Evolutionary conservation across 2,797 vertebrate genomes (phyloP), one percentile per base, ranked within the genome.

Genomic region (Lateolabrax maculatus): DNA sequence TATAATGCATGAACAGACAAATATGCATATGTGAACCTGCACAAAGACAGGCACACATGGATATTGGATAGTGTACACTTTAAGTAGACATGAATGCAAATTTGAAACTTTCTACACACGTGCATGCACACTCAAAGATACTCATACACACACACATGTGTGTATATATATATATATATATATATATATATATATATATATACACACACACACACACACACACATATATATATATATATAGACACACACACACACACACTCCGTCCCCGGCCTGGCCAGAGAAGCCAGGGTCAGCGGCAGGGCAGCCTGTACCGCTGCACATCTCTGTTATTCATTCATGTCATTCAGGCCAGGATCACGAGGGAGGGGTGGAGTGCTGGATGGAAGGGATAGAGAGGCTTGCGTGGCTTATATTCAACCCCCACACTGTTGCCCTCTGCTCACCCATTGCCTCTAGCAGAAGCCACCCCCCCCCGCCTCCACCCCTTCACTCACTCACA

Each of bases 271-370:
- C 75, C 89, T 87, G 93, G 89, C 79, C 92, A 88, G 86, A 90
- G 88, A 77, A 58, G 89, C 53, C 71, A 84, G 93, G 93, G 93
- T 94, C 93, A 94, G 82, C 61, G 36, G 82, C 85, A 72, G 93
- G 92, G 83, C 93, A 93, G 87, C 82, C 87, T 90, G 91, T 93
- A 90, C 89, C 15, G 46, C 92, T 90, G 86, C 83, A 90, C 88
- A 89, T 93, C 92, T 92, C 90, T 94, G 89, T 92, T 94, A 93
- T 93, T 93, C 93, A 92, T 93, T 91, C 91, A 90, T 92, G 93
- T 93, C 94, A 92, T 92, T 92, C 93, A 87, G 91, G 91, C 87
- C 87, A 77, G 81, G 86, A 92, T 92, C 92, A 92, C 84, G 73
- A 88, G 92, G 92, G 92, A 89, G 89, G 89, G 86, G 82, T 68